phyloP scores from a whole-genome alignment of 2,113 vertebrate species.

The Propithecus coquereli region DNA sequence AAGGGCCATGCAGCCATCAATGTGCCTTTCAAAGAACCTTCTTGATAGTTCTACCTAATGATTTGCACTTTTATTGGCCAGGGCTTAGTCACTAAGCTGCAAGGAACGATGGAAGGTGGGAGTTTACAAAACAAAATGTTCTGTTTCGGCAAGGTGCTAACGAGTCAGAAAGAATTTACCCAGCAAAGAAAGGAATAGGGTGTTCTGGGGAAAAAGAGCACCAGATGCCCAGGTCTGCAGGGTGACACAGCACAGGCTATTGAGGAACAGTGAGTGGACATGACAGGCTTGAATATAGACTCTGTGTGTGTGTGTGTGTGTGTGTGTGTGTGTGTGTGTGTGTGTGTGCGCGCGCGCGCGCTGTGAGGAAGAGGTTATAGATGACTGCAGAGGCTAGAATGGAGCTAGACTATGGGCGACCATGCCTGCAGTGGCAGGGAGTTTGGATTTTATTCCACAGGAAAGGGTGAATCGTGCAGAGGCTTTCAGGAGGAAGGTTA shows the following conservation, averaged over 20 bases:
- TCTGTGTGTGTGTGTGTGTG: rapidly evolving
- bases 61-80: not conserved
- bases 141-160: not conserved
- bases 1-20: not conserved
- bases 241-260: not conserved
- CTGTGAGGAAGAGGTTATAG: not conserved
- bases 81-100: not conserved
- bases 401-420: not conserved
- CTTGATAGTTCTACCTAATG: not conserved
- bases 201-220: not conserved
- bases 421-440: rapidly evolving
- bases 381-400: not conserved
- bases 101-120: not conserved
- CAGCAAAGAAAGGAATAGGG: not conserved
- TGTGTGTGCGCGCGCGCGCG: rapidly evolving
- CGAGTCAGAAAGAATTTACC: not conserved
- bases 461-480: not conserved
- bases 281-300: not conserved
- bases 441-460: not conserved
- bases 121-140: not conserved
- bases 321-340: too few relatives aligned
- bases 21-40: not conserved
- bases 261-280: not conserved
- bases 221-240: not conserved
- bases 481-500: not conserved